Evolutionary conservation across 1,140 invertebrate genomes (phyloP).

Genomic region (Sitobion miscanthi): DNA sequence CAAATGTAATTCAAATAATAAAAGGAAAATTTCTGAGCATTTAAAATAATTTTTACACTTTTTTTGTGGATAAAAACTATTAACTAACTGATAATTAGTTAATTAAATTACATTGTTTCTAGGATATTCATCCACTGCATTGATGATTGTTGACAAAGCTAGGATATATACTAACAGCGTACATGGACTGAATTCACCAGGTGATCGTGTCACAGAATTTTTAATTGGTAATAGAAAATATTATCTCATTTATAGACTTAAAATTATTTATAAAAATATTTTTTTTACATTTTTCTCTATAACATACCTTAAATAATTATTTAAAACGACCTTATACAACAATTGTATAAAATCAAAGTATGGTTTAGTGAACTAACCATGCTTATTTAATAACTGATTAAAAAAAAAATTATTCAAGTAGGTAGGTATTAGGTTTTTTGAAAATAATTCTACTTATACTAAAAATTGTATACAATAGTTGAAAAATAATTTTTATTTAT

Average conservation of each 20-base stretch:
- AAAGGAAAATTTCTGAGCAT: background rate
- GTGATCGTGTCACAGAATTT: slow-evolving; percentile 20
- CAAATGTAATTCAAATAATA: background rate
- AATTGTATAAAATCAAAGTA: background rate
- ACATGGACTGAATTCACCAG: background rate
- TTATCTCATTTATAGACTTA: background rate
- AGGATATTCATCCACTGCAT: background rate
- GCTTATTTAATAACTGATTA: too few species aligned
- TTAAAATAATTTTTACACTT: background rate
- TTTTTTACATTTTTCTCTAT: background rate
- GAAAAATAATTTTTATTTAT: background rate
- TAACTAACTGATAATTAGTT: background rate
- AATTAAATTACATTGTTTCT: background rate
- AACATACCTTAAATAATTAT: background rate
- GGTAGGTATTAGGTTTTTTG: background rate
- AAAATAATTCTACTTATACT: background rate
- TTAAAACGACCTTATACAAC: background rate
- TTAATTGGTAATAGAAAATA: slow-evolving; percentile 42
- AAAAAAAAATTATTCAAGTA: background rate
- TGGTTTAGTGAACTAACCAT: background rate
- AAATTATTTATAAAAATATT: background rate
- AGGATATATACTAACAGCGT: slow-evolving; percentile 33
- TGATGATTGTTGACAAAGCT: slow-evolving; percentile 41
- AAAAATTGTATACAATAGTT: background rate
- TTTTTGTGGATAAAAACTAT: background rate